These are phyloP conservation scores for Argynnis bischoffii DNA, from an alignment of 2,888 invertebrate genomes.

Conservation along the genomic window DNA sequence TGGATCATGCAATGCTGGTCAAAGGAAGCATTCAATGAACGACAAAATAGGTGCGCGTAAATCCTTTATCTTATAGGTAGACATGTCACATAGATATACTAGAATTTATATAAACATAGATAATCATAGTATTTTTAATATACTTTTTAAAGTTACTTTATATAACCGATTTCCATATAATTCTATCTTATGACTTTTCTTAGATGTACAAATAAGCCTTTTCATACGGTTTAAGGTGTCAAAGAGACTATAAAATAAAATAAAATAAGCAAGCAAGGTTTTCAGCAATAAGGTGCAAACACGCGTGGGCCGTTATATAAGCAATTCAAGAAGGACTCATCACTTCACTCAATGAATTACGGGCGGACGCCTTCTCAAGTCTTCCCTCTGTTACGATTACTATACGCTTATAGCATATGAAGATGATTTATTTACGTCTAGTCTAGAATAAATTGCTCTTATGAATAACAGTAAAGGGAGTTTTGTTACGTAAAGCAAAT, in stretches of 20 bases:
- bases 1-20: slow-evolving; percentile 36
- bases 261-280: neutral
- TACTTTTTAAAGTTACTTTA: too few relatives aligned
- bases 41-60: slow-evolving; percentile 27
- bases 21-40: slow-evolving; percentile 34
- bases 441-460: slow-evolving; percentile 17
- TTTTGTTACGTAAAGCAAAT: neutral
- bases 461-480: neutral
- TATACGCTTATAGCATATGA: slow-evolving; percentile 9
- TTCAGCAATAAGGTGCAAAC: slow-evolving; percentile 3
- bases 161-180: too few relatives aligned
- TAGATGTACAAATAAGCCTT: too few relatives aligned
- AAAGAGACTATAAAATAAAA: neutral
- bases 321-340: slow-evolving; percentile 19
- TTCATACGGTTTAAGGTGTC: neutral
- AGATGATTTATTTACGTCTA: slow-evolving; percentile 17
- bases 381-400: slow-evolving; percentile 25
- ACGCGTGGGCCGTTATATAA: slow-evolving; percentile 18
- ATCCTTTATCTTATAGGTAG: neutral
- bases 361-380: slow-evolving; percentile 28
- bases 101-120: too few relatives aligned
- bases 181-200: too few relatives aligned
- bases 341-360: slow-evolving; percentile 27
- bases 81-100: too few relatives aligned
- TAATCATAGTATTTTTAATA: too few relatives aligned